A percentile compares a stretch with the other conserved stretches of the same genome.
Conservation (phyloP, 2,797 vertebrate species). For the Scleropages formosus region DNA sequence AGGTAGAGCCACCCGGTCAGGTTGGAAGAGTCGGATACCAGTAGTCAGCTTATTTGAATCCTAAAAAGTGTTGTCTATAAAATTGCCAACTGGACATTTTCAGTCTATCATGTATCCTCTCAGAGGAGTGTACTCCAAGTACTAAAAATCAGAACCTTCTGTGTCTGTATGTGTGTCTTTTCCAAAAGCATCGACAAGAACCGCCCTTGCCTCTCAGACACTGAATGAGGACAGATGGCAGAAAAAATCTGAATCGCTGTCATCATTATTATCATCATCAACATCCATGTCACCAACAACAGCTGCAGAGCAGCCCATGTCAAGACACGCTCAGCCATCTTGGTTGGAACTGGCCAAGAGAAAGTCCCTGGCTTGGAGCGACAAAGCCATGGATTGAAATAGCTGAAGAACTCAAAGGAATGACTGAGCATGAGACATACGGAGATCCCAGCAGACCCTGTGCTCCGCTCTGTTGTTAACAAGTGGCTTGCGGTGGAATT, state of each 20-base stretch:
- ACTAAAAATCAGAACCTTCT: not conserved
- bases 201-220: constrained; percentile 44
- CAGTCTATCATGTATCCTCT: not conserved
- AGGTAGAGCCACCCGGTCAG: constrained; percentile 34
- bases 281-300: constrained; percentile 50
- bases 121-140: not conserved
- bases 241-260: constrained; percentile 55
- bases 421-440: not conserved
- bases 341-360: constrained; percentile 99
- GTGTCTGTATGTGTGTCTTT: constrained; percentile 20
- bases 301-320: constrained; percentile 54
- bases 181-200: constrained; percentile 57
- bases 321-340: constrained; percentile 74
- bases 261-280: constrained; percentile 40
- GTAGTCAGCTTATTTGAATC: not conserved
- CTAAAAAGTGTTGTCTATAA: not conserved
- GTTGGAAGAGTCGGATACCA: constrained; percentile 37
- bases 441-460: not conserved
- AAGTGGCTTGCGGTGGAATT: not conserved
- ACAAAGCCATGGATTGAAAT: constrained; percentile 79
- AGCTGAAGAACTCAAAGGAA: not conserved
- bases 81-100: not conserved
- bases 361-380: constrained; percentile 96
- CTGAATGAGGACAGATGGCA: constrained; percentile 72
- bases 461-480: not conserved